Evolutionary conservation across 2,888 invertebrate genomes (phyloP), one percentile per base, ranked within the genome.

Genomic region (Amblyjoppa fuscipennis): DNA sequence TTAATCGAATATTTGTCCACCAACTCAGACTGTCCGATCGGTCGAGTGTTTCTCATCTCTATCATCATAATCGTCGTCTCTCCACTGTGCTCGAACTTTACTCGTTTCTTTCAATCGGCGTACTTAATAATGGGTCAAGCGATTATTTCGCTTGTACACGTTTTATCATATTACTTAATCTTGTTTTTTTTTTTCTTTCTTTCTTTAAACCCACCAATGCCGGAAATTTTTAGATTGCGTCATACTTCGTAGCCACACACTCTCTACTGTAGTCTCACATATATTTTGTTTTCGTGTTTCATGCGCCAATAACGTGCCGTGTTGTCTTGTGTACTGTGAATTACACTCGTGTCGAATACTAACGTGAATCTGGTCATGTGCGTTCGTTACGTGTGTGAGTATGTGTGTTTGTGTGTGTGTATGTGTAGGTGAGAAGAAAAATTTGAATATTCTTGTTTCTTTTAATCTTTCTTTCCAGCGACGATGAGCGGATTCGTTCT

Each of bases 311-410:
- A 73, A 81, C 69, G 61, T 76, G 51, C 69, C 53, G 81, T 45
- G 83, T 80, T 75, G 25, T 73, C 68, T 78, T 86, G 70, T 20
- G 9, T 64, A 38, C 20, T 73, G 75, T 45, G 28, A 81, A 81
- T 75, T 85, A 34, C 56, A 83, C 83, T 83, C 70, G 79, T 76
- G 73, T 68, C 53, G 61, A 76, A 71, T 64, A 59, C 61, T 70
- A 74, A 71, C 45, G 87, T 77, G 68, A 80, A 74, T 68, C 56
- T 77, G 82, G 59, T 49, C 77, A 68, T 80, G 87, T 85, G 82
- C 84, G 79, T 85, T 81, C 75, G 49, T 83, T 87, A 87, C 86
- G 82, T 85, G 83, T 84, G 84, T 74, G n/a, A n/a, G 81, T 85
- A 82, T 84, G 83, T 74, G 81, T 84, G 83, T 84, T 83, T 73